A percentile compares a stretch with the other conserved stretches of the same genome.
phyloP scores from a whole-genome alignment of 2,113 vertebrate genomes.

The Pomatostomus ruficeps region DNA sequence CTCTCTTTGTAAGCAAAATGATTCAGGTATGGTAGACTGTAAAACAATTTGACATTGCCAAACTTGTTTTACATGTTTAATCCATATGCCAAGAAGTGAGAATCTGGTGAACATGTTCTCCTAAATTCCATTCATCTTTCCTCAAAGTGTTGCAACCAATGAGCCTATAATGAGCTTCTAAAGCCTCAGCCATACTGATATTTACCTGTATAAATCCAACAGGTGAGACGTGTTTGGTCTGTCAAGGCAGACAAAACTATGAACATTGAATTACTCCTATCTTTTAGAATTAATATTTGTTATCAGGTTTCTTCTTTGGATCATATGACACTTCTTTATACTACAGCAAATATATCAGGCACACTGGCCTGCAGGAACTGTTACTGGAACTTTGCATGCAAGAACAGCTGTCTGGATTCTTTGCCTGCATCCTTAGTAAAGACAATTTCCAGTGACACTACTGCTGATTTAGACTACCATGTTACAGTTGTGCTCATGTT shows the following conservation, averaged over 20 bases:
- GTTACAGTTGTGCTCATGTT: not conserved
- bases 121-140: not conserved
- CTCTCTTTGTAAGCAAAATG: not conserved
- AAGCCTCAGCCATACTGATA: not conserved
- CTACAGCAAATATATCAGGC: accelerated
- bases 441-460: not conserved
- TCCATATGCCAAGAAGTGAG: not conserved
- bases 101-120: not conserved
- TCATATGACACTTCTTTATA: too few relatives aligned
- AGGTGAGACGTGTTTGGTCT: not conserved
- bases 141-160: not conserved
- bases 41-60: not conserved
- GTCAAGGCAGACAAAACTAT: not conserved
- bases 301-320: not conserved
- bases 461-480: not conserved
- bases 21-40: not conserved
- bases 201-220: not conserved
- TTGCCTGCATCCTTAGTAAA: not conserved
- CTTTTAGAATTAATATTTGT: not conserved
- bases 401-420: not conserved
- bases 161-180: not conserved
- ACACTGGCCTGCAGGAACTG: not conserved
- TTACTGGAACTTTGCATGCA: not conserved
- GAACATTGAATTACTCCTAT: not conserved
- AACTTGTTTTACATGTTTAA: not conserved